Conservation (phyloP, 2,888 invertebrate species). For the Hemicrepidius hirtus region DNA sequence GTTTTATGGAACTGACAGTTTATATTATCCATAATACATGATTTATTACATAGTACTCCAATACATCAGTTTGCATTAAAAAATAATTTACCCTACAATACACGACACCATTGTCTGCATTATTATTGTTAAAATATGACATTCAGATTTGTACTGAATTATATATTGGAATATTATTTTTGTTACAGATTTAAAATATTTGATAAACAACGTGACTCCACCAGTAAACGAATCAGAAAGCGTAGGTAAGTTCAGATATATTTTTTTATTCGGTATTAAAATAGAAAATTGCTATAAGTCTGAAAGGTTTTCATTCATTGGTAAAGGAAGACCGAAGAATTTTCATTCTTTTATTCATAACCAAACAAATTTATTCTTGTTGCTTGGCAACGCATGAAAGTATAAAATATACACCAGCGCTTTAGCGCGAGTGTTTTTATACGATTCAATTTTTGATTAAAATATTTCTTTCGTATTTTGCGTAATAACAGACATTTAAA, state of each 20-base stretch:
- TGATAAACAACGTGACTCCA: constrained; percentile 8
- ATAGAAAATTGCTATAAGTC: background rate
- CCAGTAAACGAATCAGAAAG: constrained; percentile 13
- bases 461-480: too few relatives aligned
- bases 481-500: too few relatives aligned
- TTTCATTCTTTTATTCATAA: too few relatives aligned
- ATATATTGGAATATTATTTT: background rate
- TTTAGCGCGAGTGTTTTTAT: too few relatives aligned
- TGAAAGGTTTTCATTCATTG: background rate
- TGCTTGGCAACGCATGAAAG: too few relatives aligned
- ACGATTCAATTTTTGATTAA: too few relatives aligned
- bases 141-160: background rate
- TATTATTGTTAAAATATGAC: too few relatives aligned
- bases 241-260: constrained; percentile 22
- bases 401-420: too few relatives aligned
- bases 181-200: constrained; percentile 32
- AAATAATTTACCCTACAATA: constrained; percentile 3
- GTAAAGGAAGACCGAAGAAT: too few relatives aligned
- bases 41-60: background rate
- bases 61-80: constrained; percentile 3
- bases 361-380: too few relatives aligned
- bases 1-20: background rate
- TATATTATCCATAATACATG: constrained; percentile 9
- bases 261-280: too few relatives aligned
- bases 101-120: background rate